Conservation (phyloP, 2,113 vertebrate genomes). For the Syngnathus scovelli region DNA sequence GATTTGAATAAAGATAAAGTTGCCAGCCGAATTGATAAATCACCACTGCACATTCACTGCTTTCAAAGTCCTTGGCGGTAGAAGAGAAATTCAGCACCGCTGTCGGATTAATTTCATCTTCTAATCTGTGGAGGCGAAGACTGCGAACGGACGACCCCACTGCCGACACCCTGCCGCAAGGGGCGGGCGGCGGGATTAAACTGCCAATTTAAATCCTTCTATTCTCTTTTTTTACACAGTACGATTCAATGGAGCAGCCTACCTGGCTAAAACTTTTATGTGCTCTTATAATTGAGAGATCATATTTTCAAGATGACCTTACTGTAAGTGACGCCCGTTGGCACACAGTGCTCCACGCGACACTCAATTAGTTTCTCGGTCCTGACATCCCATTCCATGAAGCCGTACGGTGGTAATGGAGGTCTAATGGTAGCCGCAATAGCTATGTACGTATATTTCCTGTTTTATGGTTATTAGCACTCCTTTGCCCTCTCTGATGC, state of each 20-base stretch:
- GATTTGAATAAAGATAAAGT: background rate
- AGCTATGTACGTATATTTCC: background rate
- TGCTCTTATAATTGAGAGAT: background rate
- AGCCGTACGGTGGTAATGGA: background rate
- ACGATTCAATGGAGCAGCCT: background rate
- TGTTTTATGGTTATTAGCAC: background rate
- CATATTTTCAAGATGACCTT: background rate
- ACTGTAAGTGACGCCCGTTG: slow-evolving; percentile 1
- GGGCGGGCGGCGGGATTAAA: background rate
- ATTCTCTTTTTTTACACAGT: background rate
- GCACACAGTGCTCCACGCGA: background rate
- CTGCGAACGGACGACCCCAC: background rate
- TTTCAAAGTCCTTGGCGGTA: background rate
- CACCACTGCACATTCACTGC: background rate
- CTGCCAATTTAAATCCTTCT: background rate
- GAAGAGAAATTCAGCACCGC: background rate
- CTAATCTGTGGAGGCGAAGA: slow-evolving; percentile 5
- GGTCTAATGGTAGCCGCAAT: background rate
- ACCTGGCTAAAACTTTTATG: slow-evolving; percentile 4
- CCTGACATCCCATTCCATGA: background rate
- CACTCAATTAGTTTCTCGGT: background rate
- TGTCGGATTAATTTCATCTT: slow-evolving; percentile 6
- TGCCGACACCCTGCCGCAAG: background rate
- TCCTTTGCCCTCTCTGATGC: background rate
- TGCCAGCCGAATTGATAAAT: background rate